Percentiles rank a stretch among this genome's conserved stretches.
Conservation (phyloP, 1,140 invertebrate genomes). For the Temnothorax curvispinosus region DNA sequence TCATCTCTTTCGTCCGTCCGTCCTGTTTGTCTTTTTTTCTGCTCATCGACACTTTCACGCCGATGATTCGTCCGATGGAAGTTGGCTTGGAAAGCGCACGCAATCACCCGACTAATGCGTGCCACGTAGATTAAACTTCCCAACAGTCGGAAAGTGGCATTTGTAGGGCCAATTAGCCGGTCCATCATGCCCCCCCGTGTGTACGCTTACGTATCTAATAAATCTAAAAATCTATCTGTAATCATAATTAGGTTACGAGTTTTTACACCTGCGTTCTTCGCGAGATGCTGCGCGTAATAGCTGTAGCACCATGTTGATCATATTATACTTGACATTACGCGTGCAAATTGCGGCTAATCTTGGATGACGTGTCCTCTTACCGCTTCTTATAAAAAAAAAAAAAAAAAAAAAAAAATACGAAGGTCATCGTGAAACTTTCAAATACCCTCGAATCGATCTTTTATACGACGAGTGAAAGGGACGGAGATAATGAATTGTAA, state of each 20-base stretch:
- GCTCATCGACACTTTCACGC: constrained; percentile 57
- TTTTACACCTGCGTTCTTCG: constrained; percentile 1
- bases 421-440: constrained; percentile 13
- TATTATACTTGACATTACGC: neutral
- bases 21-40: constrained; percentile 4
- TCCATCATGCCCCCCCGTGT: neutral
- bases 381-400: neutral
- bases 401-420: neutral
- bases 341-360: constrained; percentile 8
- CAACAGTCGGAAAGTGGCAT: neutral
- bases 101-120: constrained; percentile 58
- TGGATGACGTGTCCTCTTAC: neutral
- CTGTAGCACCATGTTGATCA: neutral
- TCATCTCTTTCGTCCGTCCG: constrained; percentile 13
- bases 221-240: neutral
- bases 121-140: constrained; percentile 27
- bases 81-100: constrained; percentile 24
- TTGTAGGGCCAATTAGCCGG: neutral
- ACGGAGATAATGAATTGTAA: constrained; percentile 6
- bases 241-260: constrained; percentile 19
- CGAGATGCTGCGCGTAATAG: neutral
- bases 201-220: neutral
- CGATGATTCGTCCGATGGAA: constrained; percentile 21
- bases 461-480: neutral
- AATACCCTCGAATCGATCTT: constrained; percentile 13